These are phyloP conservation scores for Rhizomys pruinosus DNA, from an alignment of 2,113 vertebrate genomes.

Conservation along the genomic window DNA sequence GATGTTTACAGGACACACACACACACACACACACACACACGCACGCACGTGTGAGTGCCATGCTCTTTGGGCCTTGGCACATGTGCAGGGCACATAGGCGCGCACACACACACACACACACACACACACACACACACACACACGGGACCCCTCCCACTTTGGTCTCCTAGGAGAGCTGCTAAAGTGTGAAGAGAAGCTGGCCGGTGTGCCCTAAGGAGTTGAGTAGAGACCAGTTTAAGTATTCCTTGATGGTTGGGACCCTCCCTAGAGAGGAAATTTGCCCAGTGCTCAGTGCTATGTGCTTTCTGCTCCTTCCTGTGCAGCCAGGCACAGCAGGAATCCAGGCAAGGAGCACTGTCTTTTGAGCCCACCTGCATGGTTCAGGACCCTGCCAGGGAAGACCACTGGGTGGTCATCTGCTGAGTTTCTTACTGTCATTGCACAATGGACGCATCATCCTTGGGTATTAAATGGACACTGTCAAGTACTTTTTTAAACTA, in stretches of 20 bases:
- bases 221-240: constrained; percentile 23
- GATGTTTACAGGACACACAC: constrained; percentile 65
- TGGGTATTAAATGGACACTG: constrained; percentile 87
- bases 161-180: not conserved
- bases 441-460: constrained; percentile 83
- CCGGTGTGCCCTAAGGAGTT: not conserved
- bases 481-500: constrained; percentile 89
- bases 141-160: not conserved
- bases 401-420: constrained; percentile 80
- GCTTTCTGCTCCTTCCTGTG: not conserved
- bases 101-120: too few relatives aligned
- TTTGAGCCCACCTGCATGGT: not conserved
- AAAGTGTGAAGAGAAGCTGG: not conserved
- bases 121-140: not conserved
- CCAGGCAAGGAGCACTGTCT: constrained; percentile 63
- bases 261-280: not conserved
- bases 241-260: not conserved
- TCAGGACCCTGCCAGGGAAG: constrained; percentile 59
- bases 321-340: not conserved
- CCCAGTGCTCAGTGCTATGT: not conserved
- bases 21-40: not conserved
- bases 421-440: constrained; percentile 82
- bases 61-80: not conserved
- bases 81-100: not conserved
- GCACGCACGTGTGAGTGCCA: not conserved